Percentiles rank a stretch among this genome's conserved stretches.
Conservation (phyloP, 2,113 vertebrate genomes). For the Clarias batrachus region DNA sequence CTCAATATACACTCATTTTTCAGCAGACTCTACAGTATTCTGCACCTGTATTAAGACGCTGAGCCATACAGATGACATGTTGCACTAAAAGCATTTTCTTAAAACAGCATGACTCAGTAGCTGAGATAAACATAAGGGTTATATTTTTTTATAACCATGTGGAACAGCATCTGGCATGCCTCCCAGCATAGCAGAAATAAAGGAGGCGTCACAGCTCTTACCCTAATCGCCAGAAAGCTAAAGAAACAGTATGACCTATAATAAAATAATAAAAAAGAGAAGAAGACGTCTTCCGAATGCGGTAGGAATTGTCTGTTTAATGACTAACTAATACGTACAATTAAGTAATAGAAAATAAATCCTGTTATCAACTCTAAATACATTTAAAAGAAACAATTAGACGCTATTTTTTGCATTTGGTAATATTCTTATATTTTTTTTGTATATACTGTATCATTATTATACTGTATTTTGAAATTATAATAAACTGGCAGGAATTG, state of each 20-base stretch:
- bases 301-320: conserved; percentile 31
- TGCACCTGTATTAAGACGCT: conserved; percentile 14
- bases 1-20: conserved; percentile 1
- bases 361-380: conserved; percentile 29
- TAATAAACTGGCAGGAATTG: background rate
- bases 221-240: background rate
- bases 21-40: background rate
- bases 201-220: background rate
- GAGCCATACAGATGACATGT: conserved; percentile 5
- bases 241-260: conserved; percentile 35
- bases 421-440: background rate
- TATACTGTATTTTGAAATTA: too few species aligned
- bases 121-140: conserved; percentile 10
- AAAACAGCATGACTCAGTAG: conserved; percentile 25
- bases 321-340: conserved; percentile 35
- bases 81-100: conserved; percentile 31
- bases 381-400: background rate
- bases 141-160: conserved; percentile 16
- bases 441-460: background rate
- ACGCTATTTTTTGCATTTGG: background rate
- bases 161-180: conserved; percentile 18
- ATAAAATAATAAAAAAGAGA: conserved; percentile 36
- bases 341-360: conserved; percentile 1
- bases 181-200: conserved; percentile 6
- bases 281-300: conserved; percentile 57